Base-by-base conservation (phyloP, 1,140 invertebrate species). In the Neodiprion virginianus region DNA sequence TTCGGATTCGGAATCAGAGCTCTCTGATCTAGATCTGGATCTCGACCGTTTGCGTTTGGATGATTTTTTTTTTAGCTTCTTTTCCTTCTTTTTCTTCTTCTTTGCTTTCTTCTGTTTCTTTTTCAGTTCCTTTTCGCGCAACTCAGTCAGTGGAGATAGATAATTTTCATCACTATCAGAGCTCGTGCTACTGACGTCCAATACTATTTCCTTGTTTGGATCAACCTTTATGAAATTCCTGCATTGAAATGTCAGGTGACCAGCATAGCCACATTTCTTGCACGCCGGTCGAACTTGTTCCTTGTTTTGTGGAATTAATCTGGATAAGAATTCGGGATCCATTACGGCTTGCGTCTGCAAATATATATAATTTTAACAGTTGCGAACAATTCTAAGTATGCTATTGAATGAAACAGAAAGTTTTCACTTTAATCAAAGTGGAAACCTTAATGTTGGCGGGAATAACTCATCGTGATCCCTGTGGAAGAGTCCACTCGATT, bases 181-280 rank as follows among this genome's bases (percentile, higher is more conserved):
- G 79, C 96, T 98, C 14, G 97, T 99, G 80, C 96, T 98, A 81
- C 96, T 97, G 1, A 99, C 96, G 88, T 99, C 97, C 73, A 99
- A 86, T 1, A 98, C 94, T 78, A 98, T 96, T 83, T 98, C 97
- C 85, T 95, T 96, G 72, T 89, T 88, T 7, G 93, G 93, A 80
- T 94, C 94, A 76, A 96, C 93, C 91, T 97, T 96, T 50, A 99
- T 93, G 88, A 99, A 98, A 86, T 99, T 99, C 80, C 97, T 89
- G 86, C 97, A 99, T 86, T 99, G 97, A 88, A 95, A 99, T 14
- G 97, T 98, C 79, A 99, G 90, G 88, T 99, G 98, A 48, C 98
- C 98, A 74, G 96, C 93, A 86, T 97, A 97, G 69, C 96, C 96
- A 89, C 96, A 98, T 86, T 97, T 97, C 85, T 96, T 96, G 85